Evolutionary conservation across 1,140 invertebrate genomes (phyloP), one percentile per base, ranked within the genome.

Genomic region (Oscheius sp.): DNA sequence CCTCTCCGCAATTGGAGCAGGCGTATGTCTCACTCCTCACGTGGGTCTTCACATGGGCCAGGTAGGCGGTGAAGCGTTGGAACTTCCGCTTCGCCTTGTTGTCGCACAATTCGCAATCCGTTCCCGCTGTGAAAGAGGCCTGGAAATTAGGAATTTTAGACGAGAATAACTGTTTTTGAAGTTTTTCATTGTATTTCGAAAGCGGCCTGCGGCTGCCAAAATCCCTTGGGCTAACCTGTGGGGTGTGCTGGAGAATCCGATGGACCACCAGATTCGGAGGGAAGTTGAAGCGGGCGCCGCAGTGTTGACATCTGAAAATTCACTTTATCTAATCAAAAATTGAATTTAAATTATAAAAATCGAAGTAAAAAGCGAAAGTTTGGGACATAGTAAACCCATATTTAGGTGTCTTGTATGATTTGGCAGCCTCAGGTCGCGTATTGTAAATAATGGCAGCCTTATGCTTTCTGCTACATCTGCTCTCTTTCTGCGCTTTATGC

Each of bases 11-110:
- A 13, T 32, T 15, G 1, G 31, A 23, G 36, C 72, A 74, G 4
- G n/a, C 3, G 26, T 61, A 20, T 29, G 20, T 3, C 31, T 74
- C 72, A 1, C 32, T 0, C 35, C 32, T 46, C 2, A 31, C 20
- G 35, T 74, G 72, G 20, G 35, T 35, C 36, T 46, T 74, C 18
- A 74, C 3, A 63, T 74, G 72, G 13, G 52, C 72, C 18, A 59
- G n/a, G 20, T 23, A 68, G 20, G 64, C 72, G 13, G 64, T 4
- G 20, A 61, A 66, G 4, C 72, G 46, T n/a, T n/a, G 31, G 46
- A 68, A 74, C 42, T 62, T 61, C 46, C 52, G 42, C 68, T 61
- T 10, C 1, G 26, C 31, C 35, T 52, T 46, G n/a, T 52, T 67
- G 36, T 46, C 23, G 10, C 23, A 46, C 15, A 10, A 0, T 32